Percentiles rank a stretch among this genome's conserved stretches.
phyloP scores from a whole-genome alignment of 2,888 invertebrate species.

The Brachypterus glaber region DNA sequence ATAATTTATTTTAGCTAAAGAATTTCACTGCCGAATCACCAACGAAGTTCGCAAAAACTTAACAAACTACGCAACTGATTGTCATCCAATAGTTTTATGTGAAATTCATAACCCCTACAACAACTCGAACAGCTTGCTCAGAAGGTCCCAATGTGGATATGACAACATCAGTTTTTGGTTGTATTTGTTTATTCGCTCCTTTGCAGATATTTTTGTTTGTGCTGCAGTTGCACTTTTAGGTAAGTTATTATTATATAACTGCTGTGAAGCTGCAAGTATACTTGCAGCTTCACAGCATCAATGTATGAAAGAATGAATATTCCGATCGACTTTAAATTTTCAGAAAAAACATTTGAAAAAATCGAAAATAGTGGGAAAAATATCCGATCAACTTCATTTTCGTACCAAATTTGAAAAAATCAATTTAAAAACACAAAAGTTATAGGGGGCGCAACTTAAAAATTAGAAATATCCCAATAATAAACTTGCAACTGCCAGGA shows the following conservation, averaged over 20 bases:
- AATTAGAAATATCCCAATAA: no score
- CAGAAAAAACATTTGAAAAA: no score
- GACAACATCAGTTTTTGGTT: conserved; percentile 59
- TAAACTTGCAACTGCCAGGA: no score
- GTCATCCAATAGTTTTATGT: conserved; percentile 61
- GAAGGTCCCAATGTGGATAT: conserved; percentile 63
- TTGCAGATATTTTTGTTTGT: conserved; percentile 69
- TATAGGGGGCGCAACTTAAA: no score
- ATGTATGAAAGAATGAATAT: no score
- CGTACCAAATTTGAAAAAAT: no score
- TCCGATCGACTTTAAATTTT: no score
- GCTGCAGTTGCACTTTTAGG: conserved; percentile 56
- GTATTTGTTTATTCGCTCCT: conserved; percentile 57
- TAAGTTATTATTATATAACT: neutral
- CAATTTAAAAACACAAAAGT: no score
- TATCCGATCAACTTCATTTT: no score
- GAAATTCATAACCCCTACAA: conserved; percentile 62
- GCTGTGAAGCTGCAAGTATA: no score
- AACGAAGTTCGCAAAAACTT: conserved; percentile 35
- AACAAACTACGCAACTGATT: conserved; percentile 37
- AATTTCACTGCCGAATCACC: conserved; percentile 55
- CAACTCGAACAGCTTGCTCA: conserved; percentile 53
- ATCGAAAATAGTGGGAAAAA: no score
- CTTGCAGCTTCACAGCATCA: no score
- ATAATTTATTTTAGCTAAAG: conserved; percentile 41